Evolutionary conservation across 2,113 vertebrate genomes (phyloP), one percentile per base, ranked within the genome.

Genomic region (Bos indicus): DNA sequence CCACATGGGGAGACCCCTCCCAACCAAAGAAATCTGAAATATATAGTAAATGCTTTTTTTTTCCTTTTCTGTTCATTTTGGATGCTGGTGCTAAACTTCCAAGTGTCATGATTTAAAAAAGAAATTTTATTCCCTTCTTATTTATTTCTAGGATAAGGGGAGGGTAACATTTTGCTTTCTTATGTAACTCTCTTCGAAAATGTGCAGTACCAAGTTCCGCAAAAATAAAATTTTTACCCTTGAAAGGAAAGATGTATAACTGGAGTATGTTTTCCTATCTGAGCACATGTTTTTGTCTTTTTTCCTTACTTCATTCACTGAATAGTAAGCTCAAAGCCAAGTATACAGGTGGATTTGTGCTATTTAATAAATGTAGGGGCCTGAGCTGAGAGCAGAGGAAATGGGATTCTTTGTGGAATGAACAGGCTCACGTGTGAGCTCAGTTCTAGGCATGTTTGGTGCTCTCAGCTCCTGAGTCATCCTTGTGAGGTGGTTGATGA

Each of bases 71-170:
- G 97, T 98, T 98, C 95, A 97, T 98, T 99, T 98, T 98, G 98
- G 98, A 99, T 98, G 98, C 98, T 99, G 98, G 99, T 99, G 98
- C 98, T 99, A 98, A 98, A 98, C 98, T 98, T 99, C 97, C 98
- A 98, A 83, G 98, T 98, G 98, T 99, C 97, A n/a, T 95, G 97
- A 98, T 97, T 98, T 97, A 92, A 97, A 97, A 80, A 97, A 95
- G 94, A 98, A 98, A 98, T 98, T 95, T 97, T 98, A 97, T 99
- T 98, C 98, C 98, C 98, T 98, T 97, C 97, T 98, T 99, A 98
- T 97, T 95, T 98, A 92, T 97, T 97, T 98, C 92, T 98, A 98
- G 98, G 98, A 98, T 97, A 15, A 2, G 91, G 98, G 99, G 98
- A 98, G 98, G 97, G 97, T 92, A 98, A 97, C 98, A 74, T 98